Percentiles rank a stretch among this genome's conserved stretches.
phyloP scores from a whole-genome alignment of 2,113 vertebrate genomes.

The Odontesthes bonariensis region DNA sequence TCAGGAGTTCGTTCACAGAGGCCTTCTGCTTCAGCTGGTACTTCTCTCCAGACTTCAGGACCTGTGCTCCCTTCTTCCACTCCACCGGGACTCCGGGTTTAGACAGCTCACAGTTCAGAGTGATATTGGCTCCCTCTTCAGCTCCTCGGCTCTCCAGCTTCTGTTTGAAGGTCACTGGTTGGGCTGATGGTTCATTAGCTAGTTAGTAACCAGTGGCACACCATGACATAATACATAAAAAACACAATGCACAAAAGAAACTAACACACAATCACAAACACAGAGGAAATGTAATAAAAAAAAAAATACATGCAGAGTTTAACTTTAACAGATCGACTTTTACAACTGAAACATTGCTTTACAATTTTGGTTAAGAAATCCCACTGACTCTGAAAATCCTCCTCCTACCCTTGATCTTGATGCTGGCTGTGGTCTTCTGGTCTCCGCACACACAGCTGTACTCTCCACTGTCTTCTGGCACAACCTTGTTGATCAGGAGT shows the following conservation, averaged over 20 bases:
- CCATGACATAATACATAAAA: background rate
- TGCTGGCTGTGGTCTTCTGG: background rate
- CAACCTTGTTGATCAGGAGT: too few relatives aligned
- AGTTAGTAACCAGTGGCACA: constrained; percentile 5
- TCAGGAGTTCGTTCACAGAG: constrained; percentile 79
- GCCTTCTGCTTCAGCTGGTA: constrained; percentile 79
- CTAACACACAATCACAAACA: background rate
- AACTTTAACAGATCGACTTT: too few relatives aligned
- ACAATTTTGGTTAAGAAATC: too few relatives aligned
- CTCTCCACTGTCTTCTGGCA: too few relatives aligned
- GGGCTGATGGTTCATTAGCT: constrained; percentile 19
- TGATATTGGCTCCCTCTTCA: constrained; percentile 68
- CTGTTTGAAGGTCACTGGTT: constrained; percentile 9
- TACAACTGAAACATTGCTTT: background rate
- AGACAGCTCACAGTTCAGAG: constrained; percentile 84
- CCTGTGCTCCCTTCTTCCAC: constrained; percentile 84
- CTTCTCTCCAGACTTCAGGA: constrained; percentile 78
- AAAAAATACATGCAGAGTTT: too few relatives aligned
- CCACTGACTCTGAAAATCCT: too few relatives aligned
- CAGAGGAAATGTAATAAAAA: background rate
- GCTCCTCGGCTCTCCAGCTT: too few relatives aligned
- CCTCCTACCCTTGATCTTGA: constrained; percentile 9
- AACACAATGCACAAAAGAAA: background rate
- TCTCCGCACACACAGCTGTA: too few relatives aligned
- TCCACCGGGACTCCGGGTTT: constrained; percentile 75